A percentile compares a stretch with the other conserved stretches of the same genome.
Conservation (phyloP, 2,113 vertebrate genomes). For the Phainopepla nitens region DNA sequence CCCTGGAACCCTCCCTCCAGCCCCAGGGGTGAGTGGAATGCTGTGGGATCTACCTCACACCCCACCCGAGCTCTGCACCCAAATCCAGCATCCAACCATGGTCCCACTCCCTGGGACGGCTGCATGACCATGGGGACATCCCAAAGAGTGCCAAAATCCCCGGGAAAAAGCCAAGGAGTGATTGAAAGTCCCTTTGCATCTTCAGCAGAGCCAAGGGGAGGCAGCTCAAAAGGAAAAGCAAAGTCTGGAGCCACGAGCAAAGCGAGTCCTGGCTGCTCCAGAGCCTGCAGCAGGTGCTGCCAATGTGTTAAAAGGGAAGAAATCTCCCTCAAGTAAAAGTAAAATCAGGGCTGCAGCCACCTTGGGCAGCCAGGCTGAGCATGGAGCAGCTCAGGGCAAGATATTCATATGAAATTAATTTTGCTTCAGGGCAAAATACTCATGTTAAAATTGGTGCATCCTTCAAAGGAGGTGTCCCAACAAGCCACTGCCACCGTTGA, state of each 20-base stretch:
- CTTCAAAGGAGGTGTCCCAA: background rate
- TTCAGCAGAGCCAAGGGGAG: background rate
- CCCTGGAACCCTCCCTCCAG: background rate
- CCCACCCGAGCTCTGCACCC: background rate
- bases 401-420: background rate
- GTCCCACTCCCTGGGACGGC: rapidly evolving
- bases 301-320: background rate
- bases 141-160: background rate
- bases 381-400: background rate
- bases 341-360: background rate
- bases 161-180: rapidly evolving
- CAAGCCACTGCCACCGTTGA: rapidly evolving
- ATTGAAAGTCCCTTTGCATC: rapidly evolving
- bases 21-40: rapidly evolving
- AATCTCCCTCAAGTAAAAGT: background rate
- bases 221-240: background rate
- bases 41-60: background rate
- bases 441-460: background rate
- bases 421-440: background rate
- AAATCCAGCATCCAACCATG: background rate
- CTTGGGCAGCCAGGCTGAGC: background rate
- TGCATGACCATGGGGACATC: rapidly evolving
- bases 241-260: background rate
- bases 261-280: rapidly evolving
- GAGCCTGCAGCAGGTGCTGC: background rate